phyloP scores from a whole-genome alignment of 1,140 invertebrate species.

The Olivierus martensii region DNA sequence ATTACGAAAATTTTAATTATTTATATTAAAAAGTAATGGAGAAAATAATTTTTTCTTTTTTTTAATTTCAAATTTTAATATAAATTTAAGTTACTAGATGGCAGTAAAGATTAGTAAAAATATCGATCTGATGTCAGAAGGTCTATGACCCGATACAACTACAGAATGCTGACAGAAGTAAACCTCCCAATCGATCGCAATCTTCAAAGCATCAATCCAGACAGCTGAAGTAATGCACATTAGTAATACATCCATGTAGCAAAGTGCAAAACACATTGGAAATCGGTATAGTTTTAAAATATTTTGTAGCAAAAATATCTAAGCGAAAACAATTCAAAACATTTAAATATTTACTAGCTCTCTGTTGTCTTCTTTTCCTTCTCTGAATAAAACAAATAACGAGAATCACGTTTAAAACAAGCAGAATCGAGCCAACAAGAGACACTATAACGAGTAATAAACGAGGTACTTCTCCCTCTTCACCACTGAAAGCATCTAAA shows the following conservation, averaged over 20 bases:
- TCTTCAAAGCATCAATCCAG: background rate
- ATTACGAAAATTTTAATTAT: too few species aligned
- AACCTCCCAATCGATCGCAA: background rate
- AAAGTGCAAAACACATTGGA: background rate
- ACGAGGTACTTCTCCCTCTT: slow-evolving; percentile 45
- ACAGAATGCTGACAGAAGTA: background rate
- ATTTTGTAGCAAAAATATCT: background rate
- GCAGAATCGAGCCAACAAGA: slow-evolving; percentile 55
- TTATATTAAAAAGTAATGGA: too few species aligned
- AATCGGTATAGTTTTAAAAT: background rate
- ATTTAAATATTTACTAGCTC: slow-evolving; percentile 27
- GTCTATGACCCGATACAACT: too few species aligned
- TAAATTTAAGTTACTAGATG: too few species aligned
- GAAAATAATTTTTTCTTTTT: too few species aligned
- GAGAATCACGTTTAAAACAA: slow-evolving; percentile 61
- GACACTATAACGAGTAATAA: slow-evolving; percentile 64
- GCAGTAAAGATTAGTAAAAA: too few species aligned
- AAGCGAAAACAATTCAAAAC: background rate
- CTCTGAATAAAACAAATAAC: slow-evolving; percentile 68
- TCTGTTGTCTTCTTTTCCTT: slow-evolving; percentile 42
- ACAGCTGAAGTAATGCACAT: background rate
- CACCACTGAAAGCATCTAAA: background rate
- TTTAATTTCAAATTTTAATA: too few species aligned
- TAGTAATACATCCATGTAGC: background rate
- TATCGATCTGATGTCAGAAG: too few species aligned